Evolutionary conservation across 2,113 vertebrate species (phyloP), one percentile per base, ranked within the genome.

Genomic region (Naja naja): DNA sequence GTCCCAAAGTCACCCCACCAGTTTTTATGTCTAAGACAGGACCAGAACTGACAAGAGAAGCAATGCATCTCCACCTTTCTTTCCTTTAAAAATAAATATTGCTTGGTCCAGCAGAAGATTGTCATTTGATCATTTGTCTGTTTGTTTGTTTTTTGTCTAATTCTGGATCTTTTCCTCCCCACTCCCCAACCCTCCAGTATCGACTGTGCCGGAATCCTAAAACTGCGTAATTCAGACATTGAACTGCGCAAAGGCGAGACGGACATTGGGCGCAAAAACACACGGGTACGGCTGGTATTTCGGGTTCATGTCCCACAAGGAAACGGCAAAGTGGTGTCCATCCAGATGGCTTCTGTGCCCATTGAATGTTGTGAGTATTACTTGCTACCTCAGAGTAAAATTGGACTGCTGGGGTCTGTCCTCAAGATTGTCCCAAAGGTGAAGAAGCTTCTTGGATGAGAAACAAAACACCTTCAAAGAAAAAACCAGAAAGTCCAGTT

Each of bases 171-270:
- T 88, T n/a, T 90, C 14, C 55, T 18, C 43, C 43, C 74, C 93
- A 14, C 27, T 30, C 88, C 91, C 22, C 55, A 92, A 64, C 94
- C 45, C 93, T 39, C 14, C 92, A 99, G 98, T 92, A 99, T 99
- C 16, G 99, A 99, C 96, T 99, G 99, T 54, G 99, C 99, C 0
- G 99, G 99, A 60, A 99, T 99, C 94, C 97, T 99, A 95, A 99
- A 99, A 96, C 97, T 99, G 94, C 98, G 99, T 92, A 99, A 99
- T 96, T 99, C 98, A 0, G 98, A 99, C 97, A 99, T 99, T 3
- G 99, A 99, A 96, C 97, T 99, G 88, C 97, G 99, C 93, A 99
- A 99, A 97, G 99, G 99, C 22, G 99, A 99, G 97, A 99, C 99
- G 0, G 98, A 99, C 88, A 98, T 99, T 0, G 99, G 99, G 45